Conservation (phyloP, 2,888 invertebrate genomes). For the Andrena dorsata region DNA sequence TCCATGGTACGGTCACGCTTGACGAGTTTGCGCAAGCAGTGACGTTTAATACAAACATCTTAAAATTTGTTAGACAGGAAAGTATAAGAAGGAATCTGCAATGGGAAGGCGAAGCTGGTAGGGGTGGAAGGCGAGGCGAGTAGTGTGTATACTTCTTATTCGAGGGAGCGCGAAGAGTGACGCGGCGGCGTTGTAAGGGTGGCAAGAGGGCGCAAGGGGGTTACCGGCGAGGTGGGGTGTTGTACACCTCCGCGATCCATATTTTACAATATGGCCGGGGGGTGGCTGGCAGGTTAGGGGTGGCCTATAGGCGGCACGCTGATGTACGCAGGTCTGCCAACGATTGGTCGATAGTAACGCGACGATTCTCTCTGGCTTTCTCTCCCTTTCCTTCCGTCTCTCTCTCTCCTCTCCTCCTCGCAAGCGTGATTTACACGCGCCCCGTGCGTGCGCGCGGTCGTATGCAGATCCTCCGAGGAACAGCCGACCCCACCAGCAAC, state of each 20-base stretch:
- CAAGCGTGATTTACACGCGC: conserved; percentile 61
- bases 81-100: background rate
- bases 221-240: conserved; percentile 75
- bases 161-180: conserved; percentile 46
- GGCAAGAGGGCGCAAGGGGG: conserved; percentile 53
- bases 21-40: no score
- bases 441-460: conserved; percentile 50
- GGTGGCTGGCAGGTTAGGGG: conserved; percentile 79
- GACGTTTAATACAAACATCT: no score
- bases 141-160: conserved; percentile 33
- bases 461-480: conserved; percentile 74
- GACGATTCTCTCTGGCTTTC: conserved; percentile 75
- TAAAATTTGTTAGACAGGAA: no score
- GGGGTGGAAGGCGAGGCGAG: conserved; percentile 6
- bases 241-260: conserved; percentile 84
- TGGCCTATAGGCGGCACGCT: conserved; percentile 83
- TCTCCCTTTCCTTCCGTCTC: conserved; percentile 49
- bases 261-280: conserved; percentile 84
- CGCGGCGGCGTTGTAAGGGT: conserved; percentile 45
- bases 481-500: conserved; percentile 55
- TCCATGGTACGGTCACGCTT: no score
- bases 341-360: conserved; percentile 84
- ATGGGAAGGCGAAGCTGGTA: background rate
- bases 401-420: conserved; percentile 46
- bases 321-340: conserved; percentile 84